Conservation (phyloP, 2,888 invertebrate species). For the Panzeria rudis region DNA sequence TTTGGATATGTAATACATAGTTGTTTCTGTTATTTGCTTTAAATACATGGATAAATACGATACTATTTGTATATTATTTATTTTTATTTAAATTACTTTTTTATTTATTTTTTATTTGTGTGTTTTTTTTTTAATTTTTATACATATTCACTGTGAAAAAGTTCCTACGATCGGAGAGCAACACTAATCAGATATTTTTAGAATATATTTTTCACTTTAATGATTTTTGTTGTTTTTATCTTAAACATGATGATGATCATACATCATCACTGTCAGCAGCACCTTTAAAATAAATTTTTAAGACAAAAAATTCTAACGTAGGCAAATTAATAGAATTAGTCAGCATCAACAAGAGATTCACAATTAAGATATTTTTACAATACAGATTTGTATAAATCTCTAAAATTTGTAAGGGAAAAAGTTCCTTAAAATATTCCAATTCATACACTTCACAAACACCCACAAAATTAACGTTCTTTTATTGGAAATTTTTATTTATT, state of each 20-base stretch:
- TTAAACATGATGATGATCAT: constrained; percentile 44
- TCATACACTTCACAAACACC: neutral
- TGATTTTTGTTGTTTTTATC: constrained; percentile 16
- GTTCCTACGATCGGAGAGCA: constrained; percentile 24
- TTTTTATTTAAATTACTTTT: too few species aligned
- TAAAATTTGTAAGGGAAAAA: neutral
- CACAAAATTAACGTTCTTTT: constrained; percentile 32
- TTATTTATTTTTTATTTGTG: neutral
- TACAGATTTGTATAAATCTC: neutral
- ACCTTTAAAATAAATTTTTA: constrained; percentile 29
- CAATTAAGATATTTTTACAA: constrained; percentile 2
- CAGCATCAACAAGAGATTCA: constrained; percentile 54
- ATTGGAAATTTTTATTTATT: neutral
- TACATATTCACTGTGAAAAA: neutral
- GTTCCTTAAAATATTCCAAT: constrained; percentile 15
- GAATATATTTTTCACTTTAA: constrained; percentile 41
- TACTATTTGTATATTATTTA: too few species aligned
- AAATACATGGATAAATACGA: too few species aligned
- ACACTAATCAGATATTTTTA: constrained; percentile 55
- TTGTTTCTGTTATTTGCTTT: too few species aligned
- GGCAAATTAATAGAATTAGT: constrained; percentile 71
- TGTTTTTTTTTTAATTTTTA: constrained; percentile 6
- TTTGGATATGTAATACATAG: too few species aligned
- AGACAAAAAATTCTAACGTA: constrained; percentile 59
- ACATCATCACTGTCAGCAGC: constrained; percentile 36